Percentiles rank a stretch among this genome's conserved stretches.
Conservation (phyloP, 2,113 vertebrate species). For the Urocolius indicus region DNA sequence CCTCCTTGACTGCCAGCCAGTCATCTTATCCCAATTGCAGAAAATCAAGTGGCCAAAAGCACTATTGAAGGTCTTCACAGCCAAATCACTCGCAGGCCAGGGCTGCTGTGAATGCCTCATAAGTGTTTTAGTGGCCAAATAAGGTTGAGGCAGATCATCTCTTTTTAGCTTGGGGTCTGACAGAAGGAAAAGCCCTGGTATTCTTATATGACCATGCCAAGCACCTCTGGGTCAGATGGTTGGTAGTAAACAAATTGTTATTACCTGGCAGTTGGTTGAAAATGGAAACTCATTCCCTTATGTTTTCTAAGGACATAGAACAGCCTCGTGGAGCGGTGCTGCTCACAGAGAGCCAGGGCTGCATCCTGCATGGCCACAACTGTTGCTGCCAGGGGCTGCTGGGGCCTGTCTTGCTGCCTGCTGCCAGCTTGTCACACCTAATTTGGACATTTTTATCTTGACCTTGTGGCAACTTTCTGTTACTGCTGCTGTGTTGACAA, state of each 20-base stretch:
- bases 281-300: neutral
- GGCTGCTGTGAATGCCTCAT: neutral
- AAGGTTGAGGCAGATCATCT: neutral
- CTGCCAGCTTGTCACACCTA: neutral
- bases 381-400: neutral
- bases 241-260: conserved; percentile 27
- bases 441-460: neutral
- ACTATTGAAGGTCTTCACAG: neutral
- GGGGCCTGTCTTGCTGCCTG: neutral
- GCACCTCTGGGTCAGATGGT: neutral
- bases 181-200: conserved; percentile 16
- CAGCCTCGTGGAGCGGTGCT: neutral
- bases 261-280: conserved; percentile 1
- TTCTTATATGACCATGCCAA: rapidly evolving
- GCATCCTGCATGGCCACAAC: rapidly evolving
- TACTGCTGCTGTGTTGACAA: neutral
- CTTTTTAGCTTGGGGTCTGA: neutral
- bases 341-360: neutral
- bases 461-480: neutral
- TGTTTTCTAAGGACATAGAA: neutral
- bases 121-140: neutral
- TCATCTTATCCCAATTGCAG: neutral
- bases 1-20: neutral
- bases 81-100: neutral
- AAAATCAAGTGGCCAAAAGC: neutral